phyloP scores from a whole-genome alignment of 2,113 vertebrate genomes.

The Daboia siamensis region DNA sequence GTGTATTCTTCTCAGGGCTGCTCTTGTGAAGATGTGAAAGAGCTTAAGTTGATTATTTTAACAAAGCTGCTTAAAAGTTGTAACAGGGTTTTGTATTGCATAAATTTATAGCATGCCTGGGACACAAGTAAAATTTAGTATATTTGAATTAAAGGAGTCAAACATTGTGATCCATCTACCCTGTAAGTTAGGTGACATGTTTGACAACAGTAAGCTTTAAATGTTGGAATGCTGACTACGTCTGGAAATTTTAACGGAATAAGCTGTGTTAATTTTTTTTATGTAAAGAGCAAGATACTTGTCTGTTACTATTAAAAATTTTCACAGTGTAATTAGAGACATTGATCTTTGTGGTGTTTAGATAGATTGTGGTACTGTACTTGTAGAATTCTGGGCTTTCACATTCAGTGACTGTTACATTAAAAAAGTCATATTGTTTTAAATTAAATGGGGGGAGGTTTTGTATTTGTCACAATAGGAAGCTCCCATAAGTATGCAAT shows the following conservation, averaged over 20 bases:
- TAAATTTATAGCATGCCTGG: constrained; percentile 37
- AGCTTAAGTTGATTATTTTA: constrained; percentile 69
- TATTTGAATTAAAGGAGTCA: constrained; percentile 47
- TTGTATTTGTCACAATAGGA: constrained; percentile 10
- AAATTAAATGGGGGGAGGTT: not conserved
- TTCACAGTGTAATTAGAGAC: not conserved
- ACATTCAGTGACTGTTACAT: constrained; percentile 28
- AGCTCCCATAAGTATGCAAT: not conserved
- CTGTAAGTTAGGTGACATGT: constrained; percentile 49
- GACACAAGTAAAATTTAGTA: constrained; percentile 28
- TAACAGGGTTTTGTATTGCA: constrained; percentile 64
- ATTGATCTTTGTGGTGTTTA: constrained; percentile 11
- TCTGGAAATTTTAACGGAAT: constrained; percentile 13
- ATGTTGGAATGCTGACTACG: not conserved
- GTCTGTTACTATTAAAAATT: not conserved
- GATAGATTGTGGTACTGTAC: constrained; percentile 3
- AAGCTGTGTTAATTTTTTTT: constrained; percentile 18
- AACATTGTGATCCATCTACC: constrained; percentile 51
- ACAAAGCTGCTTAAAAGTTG: constrained; percentile 62
- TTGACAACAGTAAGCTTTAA: constrained; percentile 31
- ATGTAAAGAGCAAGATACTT: not conserved
- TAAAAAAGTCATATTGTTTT: not conserved
- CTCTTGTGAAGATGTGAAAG: constrained; percentile 63
- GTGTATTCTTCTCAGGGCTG: constrained; percentile 76
- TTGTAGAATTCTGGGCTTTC: constrained; percentile 20